These are phyloP conservation scores for Lomographa bimaculata DNA, from an alignment of 2,888 invertebrate genomes.

Conservation along the genomic window DNA sequence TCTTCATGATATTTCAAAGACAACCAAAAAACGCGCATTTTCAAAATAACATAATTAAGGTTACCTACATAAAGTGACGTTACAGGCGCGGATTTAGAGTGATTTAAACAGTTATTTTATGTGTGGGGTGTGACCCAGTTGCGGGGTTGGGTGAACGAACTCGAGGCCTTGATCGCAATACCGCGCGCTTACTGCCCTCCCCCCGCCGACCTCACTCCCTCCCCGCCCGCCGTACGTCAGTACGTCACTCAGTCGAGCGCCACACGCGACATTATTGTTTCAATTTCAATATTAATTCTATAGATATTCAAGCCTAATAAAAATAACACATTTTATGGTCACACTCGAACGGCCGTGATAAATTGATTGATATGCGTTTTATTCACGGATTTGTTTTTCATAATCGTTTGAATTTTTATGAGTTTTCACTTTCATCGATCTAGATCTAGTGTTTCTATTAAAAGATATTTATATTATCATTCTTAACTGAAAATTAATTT, in stretches of 20 bases:
- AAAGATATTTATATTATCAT: no score
- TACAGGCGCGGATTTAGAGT: constrained; percentile 74
- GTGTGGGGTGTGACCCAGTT: constrained; percentile 75
- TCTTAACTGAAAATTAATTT: no score
- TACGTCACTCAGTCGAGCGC: constrained; percentile 46
- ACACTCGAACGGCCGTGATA: constrained; percentile 31
- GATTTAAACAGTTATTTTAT: constrained; percentile 73
- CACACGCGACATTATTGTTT: constrained; percentile 57
- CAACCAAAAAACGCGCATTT: constrained; percentile 10
- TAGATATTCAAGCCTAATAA: constrained; percentile 42
- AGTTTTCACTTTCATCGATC: constrained; percentile 10
- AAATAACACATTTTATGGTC: constrained; percentile 36
- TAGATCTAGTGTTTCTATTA: constrained; percentile 1
- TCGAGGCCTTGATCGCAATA: constrained; percentile 82
- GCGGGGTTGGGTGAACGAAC: constrained; percentile 77
- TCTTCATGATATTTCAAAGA: constrained; percentile 5
- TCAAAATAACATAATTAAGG: constrained; percentile 46
- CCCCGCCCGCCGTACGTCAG: constrained; percentile 37
- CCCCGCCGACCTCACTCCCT: constrained; percentile 35
- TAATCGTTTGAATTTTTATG: constrained; percentile 2
- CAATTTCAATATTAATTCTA: constrained; percentile 48
- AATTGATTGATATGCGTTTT: constrained; percentile 27
- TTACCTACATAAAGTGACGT: constrained; percentile 62
- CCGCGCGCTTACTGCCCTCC: constrained; percentile 48
- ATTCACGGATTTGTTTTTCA: constrained; percentile 3